Conservation (phyloP, 2,113 vertebrate species). For the Cheirogaleus medius region DNA sequence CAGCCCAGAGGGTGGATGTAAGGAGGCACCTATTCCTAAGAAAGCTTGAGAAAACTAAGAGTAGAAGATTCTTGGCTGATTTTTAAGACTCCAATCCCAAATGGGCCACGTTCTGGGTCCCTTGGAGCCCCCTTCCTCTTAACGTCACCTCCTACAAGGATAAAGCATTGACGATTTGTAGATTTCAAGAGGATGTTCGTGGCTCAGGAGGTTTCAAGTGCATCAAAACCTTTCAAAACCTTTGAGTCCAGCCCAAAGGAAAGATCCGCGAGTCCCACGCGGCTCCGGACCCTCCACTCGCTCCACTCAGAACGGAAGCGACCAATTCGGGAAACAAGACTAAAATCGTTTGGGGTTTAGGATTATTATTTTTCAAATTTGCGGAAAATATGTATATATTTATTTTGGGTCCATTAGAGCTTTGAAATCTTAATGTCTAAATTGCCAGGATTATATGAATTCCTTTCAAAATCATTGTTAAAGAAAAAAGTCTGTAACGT, state of each 20-base stretch:
- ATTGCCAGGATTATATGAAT: conserved; percentile 74
- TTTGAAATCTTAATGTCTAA: conserved; percentile 73
- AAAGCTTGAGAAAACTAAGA: background rate
- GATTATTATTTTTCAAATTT: conserved; percentile 58
- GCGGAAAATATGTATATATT: conserved; percentile 66
- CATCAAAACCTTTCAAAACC: background rate
- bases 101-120: background rate
- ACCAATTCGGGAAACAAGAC: background rate
- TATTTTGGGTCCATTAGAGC: conserved; percentile 49
- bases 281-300: background rate
- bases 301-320: background rate
- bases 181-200: background rate
- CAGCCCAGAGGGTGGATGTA: too few species aligned
- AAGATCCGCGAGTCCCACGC: background rate
- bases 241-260: background rate
- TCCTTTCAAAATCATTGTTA: conserved; percentile 71
- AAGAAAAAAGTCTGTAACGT: background rate
- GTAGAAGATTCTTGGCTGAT: background rate
- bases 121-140: background rate
- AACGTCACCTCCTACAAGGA: background rate
- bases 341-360: background rate
- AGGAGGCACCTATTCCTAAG: background rate
- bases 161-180: background rate
- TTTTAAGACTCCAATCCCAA: background rate
- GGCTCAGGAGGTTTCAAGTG: background rate